Conservation (phyloP, 2,888 invertebrate genomes). For the Endotricha flammealis region DNA sequence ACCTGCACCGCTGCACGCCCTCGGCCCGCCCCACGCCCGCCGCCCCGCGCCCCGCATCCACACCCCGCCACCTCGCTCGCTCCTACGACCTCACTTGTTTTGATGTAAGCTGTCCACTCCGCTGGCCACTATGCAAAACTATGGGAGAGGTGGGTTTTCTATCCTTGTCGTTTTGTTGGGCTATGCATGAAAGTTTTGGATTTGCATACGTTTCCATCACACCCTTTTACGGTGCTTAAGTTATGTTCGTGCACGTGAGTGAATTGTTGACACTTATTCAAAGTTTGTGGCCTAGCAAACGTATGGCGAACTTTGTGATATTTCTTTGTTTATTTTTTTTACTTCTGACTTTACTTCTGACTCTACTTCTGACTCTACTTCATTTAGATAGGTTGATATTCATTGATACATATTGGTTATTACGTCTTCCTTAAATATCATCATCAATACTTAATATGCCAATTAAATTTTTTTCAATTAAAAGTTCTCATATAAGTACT, state of each 20-base stretch:
- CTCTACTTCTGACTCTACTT: too few species aligned
- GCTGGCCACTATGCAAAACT: conserved; percentile 68
- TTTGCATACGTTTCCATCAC: conserved; percentile 25
- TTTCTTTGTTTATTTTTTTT: too few species aligned
- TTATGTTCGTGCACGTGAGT: conserved; percentile 15
- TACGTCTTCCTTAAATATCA: too few species aligned
- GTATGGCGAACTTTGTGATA: too few species aligned
- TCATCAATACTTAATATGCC: too few species aligned
- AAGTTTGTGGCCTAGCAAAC: too few species aligned
- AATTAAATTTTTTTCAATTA: too few species aligned
- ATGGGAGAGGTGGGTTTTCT: conserved; percentile 37
- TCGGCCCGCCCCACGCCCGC: conserved; percentile 57
- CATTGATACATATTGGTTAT: too few species aligned
- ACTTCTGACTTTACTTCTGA: too few species aligned
- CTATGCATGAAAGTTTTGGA: conserved; percentile 35
- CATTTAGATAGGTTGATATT: too few species aligned
- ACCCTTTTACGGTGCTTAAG: conserved; percentile 23
- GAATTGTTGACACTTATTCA: conserved; percentile 11
- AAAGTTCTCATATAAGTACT: too few species aligned
- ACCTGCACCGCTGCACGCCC: conserved; percentile 60
- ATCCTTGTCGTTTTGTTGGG: conserved; percentile 37
- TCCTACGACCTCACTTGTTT: conserved; percentile 63
- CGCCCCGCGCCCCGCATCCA: conserved; percentile 30
- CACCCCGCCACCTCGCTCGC: conserved; percentile 26
- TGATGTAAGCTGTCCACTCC: conserved; percentile 73